Percentiles rank a stretch among this genome's conserved stretches.
Conservation (phyloP, 2,888 invertebrate species). For the Ectemnius cavifrons region DNA sequence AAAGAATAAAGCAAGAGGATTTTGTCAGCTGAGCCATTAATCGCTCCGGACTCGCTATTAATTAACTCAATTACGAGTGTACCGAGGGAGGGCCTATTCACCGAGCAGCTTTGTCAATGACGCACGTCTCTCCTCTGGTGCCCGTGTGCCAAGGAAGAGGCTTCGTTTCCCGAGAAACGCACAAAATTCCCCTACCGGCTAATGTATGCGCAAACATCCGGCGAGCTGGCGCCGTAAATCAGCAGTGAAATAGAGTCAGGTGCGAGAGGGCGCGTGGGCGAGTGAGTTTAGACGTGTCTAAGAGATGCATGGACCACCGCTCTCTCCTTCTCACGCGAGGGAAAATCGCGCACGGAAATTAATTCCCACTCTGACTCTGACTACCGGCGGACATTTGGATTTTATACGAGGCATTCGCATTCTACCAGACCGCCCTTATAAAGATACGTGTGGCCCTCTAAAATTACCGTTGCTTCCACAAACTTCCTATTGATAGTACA, state of each 20-base stretch:
- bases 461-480: background rate
- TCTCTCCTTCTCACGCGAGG: slow-evolving; percentile 6
- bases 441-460: background rate
- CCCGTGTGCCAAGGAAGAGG: no score
- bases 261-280: slow-evolving; percentile 48
- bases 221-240: slow-evolving; percentile 40
- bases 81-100: slow-evolving; percentile 49
- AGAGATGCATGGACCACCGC: slow-evolving; percentile 21
- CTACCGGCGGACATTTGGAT: slow-evolving; percentile 26
- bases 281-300: slow-evolving; percentile 22
- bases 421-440: background rate
- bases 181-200: slow-evolving; percentile 43
- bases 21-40: slow-evolving; percentile 24
- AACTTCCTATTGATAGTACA: background rate
- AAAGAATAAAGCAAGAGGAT: no score
- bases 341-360: slow-evolving; percentile 34
- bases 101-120: slow-evolving; percentile 49
- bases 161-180: slow-evolving; percentile 16
- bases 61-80: slow-evolving; percentile 47
- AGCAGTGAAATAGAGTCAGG: slow-evolving; percentile 50
- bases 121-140: background rate
- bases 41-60: slow-evolving; percentile 41
- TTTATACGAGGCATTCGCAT: background rate
- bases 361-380: slow-evolving; percentile 30
- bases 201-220: slow-evolving; percentile 49